phyloP scores from a whole-genome alignment of 1,140 invertebrate species.

The Phortica variegata region DNA sequence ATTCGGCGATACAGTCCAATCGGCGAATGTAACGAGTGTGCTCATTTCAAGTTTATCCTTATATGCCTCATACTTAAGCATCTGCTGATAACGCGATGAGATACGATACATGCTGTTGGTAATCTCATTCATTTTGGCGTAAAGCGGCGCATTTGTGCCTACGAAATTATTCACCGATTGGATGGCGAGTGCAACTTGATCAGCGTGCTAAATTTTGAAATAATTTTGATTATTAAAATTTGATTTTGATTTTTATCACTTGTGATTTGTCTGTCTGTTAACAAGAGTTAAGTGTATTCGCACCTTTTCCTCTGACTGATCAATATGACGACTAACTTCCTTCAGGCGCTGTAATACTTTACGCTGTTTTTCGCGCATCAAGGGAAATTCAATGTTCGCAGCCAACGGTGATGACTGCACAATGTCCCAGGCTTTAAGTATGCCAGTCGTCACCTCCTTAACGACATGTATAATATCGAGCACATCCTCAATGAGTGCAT shows the following conservation, averaged over 20 bases:
- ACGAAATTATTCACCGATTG: slow-evolving; percentile 42
- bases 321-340: slow-evolving; percentile 57
- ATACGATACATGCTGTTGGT: slow-evolving; percentile 63
- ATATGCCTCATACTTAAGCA: slow-evolving; percentile 60
- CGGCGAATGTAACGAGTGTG: slow-evolving; percentile 70
- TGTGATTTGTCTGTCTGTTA: neutral
- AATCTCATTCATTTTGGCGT: slow-evolving; percentile 63
- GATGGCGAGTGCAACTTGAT: slow-evolving; percentile 46
- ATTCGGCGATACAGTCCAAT: slow-evolving; percentile 66
- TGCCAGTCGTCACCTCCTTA: slow-evolving; percentile 62
- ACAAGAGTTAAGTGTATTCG: neutral
- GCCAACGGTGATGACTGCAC: slow-evolving; percentile 60
- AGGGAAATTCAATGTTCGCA: slow-evolving; percentile 62
- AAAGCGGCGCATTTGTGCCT: slow-evolving; percentile 57
- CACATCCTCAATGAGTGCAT: slow-evolving; percentile 61
- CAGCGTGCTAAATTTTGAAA: slow-evolving; percentile 26
- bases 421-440: slow-evolving; percentile 65
- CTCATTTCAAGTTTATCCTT: slow-evolving; percentile 62
- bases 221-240: neutral
- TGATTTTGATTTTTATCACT: neutral
- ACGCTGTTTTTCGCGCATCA: slow-evolving; percentile 61
- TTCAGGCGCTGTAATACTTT: slow-evolving; percentile 59
- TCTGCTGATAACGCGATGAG: slow-evolving; percentile 60
- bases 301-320: slow-evolving; percentile 47
- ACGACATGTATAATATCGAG: slow-evolving; percentile 65